These are phyloP conservation scores for Catocala nupta DNA, from an alignment of 2,888 invertebrate genomes.

Conservation along the genomic window DNA sequence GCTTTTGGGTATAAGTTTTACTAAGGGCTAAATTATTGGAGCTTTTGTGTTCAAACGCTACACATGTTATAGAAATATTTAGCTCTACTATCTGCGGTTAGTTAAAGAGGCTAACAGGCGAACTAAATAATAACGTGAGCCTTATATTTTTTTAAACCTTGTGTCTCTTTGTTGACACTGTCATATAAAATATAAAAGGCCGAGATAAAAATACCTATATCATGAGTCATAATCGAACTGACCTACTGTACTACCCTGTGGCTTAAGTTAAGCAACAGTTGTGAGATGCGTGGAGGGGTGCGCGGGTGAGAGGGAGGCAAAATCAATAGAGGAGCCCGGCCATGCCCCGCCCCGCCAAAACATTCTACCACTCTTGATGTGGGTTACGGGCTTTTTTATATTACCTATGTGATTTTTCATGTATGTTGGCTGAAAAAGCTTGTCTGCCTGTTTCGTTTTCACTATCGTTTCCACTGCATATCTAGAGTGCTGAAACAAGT, in stretches of 20 bases:
- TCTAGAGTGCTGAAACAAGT: not conserved
- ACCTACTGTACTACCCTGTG: constrained; percentile 53
- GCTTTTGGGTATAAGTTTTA: too few relatives aligned
- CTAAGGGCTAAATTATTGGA: too few relatives aligned
- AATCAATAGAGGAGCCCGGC: constrained; percentile 79
- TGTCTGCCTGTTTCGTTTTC: constrained; percentile 11
- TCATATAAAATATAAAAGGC: too few relatives aligned
- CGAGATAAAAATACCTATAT: constrained; percentile 2
- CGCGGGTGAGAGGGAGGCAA: constrained; percentile 66
- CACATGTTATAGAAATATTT: too few relatives aligned
- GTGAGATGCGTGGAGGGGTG: constrained; percentile 75
- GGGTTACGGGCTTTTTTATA: constrained; percentile 68
- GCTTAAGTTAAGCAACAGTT: constrained; percentile 81
- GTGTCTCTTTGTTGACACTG: too few relatives aligned
- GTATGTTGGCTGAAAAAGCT: constrained; percentile 19
- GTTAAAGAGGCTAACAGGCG: too few relatives aligned
- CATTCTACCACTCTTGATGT: constrained; percentile 65
- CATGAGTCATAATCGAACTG: constrained; percentile 32
- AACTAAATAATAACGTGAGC: too few relatives aligned
- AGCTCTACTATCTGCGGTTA: too few relatives aligned
- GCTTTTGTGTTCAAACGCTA: too few relatives aligned
- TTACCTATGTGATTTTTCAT: constrained; percentile 55
- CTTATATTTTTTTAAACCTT: too few relatives aligned
- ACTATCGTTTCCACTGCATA: constrained; percentile 10
- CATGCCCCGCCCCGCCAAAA: constrained; percentile 68